These are phyloP conservation scores for Ormyrus nitidulus DNA, from an alignment of 2,888 invertebrate species.

Conservation along the genomic window DNA sequence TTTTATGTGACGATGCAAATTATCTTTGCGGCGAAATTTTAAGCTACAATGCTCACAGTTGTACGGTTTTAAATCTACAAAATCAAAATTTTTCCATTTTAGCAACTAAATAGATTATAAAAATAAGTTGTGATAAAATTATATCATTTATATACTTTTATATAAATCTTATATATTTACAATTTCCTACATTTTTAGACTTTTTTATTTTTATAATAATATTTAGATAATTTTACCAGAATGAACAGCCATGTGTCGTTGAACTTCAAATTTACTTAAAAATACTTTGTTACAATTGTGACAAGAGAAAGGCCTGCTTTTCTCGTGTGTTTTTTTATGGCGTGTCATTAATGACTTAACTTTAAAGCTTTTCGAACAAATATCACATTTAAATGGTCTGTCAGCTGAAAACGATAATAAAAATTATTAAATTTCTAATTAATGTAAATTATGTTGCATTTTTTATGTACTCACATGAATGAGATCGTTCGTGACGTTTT, in stretches of 20 bases:
- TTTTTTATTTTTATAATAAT: neutral
- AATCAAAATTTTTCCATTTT: constrained; percentile 48
- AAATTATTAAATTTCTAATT: constrained; percentile 5
- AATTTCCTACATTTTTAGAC: too few relatives aligned
- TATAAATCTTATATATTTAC: too few relatives aligned
- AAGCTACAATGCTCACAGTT: constrained; percentile 84
- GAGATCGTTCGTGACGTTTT: constrained; percentile 82
- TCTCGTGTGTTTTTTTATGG: constrained; percentile 74
- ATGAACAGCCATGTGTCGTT: constrained; percentile 74
- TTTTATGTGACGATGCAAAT: constrained; percentile 85
- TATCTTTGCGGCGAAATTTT: constrained; percentile 86
- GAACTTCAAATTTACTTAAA: constrained; percentile 74
- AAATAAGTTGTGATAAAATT: neutral
- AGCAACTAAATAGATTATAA: neutral
- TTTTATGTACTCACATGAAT: constrained; percentile 78
- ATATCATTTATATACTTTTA: neutral
- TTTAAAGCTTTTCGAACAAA: constrained; percentile 72
- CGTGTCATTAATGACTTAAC: constrained; percentile 71
- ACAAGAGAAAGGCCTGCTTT: constrained; percentile 74
- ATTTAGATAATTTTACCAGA: constrained; percentile 66
- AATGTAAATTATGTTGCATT: neutral
- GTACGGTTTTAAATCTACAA: constrained; percentile 82
- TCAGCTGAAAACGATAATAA: constrained; percentile 63
- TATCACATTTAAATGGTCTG: constrained; percentile 70
- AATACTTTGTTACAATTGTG: constrained; percentile 73